phyloP scores from a whole-genome alignment of 2,797 vertebrate genomes.

The Tokudaia tokunoshimensis region DNA sequence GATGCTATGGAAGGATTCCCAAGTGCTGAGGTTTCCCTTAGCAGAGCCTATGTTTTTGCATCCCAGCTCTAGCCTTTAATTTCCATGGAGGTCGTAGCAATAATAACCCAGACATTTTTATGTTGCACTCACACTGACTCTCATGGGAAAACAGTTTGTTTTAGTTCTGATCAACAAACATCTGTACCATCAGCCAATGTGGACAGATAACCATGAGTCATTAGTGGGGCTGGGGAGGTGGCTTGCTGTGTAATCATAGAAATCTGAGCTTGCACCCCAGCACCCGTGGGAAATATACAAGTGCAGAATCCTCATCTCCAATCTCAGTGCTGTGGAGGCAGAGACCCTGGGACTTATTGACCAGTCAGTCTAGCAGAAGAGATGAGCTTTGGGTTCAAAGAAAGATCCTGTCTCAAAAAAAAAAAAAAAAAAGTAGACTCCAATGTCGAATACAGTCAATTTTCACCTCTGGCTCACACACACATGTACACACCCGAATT shows the following conservation, averaged over 20 bases:
- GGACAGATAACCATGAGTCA: not conserved
- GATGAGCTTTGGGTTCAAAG: not conserved
- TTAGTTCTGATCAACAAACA: slow-evolving; percentile 34
- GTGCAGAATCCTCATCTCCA: too few species aligned
- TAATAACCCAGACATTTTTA: slow-evolving; percentile 12
- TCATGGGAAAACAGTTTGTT: slow-evolving; percentile 53
- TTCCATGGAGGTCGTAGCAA: slow-evolving; percentile 5
- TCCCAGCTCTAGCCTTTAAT: slow-evolving; percentile 26
- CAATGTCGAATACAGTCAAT: not conserved
- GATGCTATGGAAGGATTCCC: slow-evolving; percentile 15
- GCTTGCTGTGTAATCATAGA: not conserved
- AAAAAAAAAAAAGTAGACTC: too few species aligned
- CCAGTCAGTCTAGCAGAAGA: not conserved
- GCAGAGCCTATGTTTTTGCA: not conserved
- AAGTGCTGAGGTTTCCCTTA: not conserved
- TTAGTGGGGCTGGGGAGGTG: not conserved
- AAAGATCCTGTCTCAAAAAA: not conserved
- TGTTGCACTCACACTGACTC: slow-evolving; percentile 40
- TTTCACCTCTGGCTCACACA: not conserved
- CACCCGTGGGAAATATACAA: too few species aligned
- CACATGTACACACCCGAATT: too few species aligned
- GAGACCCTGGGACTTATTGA: not conserved
- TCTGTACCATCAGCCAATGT: not conserved
- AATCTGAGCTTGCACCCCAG: not conserved
- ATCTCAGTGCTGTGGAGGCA: too few species aligned